Evolutionary conservation across 2,888 invertebrate genomes (phyloP).

Genomic region (Catonia carolina): DNA sequence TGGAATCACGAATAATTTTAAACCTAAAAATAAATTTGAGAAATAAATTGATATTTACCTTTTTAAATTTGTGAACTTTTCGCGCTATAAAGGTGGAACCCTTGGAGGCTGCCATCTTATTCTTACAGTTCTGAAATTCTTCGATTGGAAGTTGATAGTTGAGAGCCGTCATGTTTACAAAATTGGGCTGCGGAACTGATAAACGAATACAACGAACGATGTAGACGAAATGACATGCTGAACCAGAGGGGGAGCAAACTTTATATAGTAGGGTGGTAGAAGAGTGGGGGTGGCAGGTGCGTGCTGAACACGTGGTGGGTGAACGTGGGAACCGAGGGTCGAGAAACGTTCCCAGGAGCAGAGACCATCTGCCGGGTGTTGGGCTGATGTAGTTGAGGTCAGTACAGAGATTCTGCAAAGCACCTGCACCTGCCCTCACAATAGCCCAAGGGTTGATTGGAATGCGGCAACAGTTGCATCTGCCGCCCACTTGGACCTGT

Average conservation of each 20-base stretch:
- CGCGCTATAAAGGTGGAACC: conserved; percentile 30
- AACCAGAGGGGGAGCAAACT: conserved; percentile 14
- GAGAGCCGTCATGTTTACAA: conserved; percentile 3
- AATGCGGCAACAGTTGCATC: conserved; percentile 12
- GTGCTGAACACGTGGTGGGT: conserved; percentile 27
- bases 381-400: neutral
- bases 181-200: conserved; percentile 6
- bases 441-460: neutral
- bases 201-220: neutral
- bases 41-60: conserved; percentile 30
- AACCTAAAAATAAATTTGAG: no score
- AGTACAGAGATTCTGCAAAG: conserved; percentile 4
- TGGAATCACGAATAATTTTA: no score
- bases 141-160: conserved; percentile 25
- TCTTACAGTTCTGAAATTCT: conserved; percentile 27
- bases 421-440: conserved; percentile 16
- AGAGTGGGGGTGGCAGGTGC: conserved; percentile 20
- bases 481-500: neutral
- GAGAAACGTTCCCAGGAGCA: conserved; percentile 58
- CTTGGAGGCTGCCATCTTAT: conserved; percentile 25
- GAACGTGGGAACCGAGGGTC: conserved; percentile 60
- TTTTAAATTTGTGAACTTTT: conserved; percentile 35
- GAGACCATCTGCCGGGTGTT: conserved; percentile 31
- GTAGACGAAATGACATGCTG: neutral
- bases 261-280: conserved; percentile 13